These are phyloP conservation scores for Pygmarrhopalites habei DNA, from an alignment of 1,140 invertebrate species.

Conservation along the genomic window DNA sequence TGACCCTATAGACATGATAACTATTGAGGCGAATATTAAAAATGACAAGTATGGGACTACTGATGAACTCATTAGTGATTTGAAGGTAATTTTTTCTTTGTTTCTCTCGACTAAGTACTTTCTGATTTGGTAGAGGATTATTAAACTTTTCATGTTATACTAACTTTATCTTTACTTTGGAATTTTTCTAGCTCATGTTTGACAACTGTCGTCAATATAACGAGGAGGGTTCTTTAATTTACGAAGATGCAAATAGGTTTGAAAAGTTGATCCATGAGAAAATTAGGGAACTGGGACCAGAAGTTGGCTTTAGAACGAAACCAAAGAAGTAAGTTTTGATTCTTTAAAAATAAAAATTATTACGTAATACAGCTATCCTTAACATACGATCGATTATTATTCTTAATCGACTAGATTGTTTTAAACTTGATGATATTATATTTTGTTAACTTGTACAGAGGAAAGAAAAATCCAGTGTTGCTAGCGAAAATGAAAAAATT, in stretches of 20 bases:
- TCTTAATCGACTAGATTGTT: too few relatives aligned
- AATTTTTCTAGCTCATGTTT: slow-evolving; percentile 69
- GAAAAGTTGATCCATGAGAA: slow-evolving; percentile 79
- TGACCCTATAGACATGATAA: slow-evolving; percentile 90
- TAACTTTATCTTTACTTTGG: neutral
- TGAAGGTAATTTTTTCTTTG: slow-evolving; percentile 48
- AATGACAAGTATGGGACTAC: slow-evolving; percentile 57
- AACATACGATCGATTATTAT: too few relatives aligned
- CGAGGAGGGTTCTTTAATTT: slow-evolving; percentile 89
- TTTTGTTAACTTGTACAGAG: slow-evolving; percentile 14
- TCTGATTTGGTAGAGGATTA: neutral
- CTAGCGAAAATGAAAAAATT: slow-evolving; percentile 71
- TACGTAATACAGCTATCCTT: too few relatives aligned
- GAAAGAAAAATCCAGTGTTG: slow-evolving; percentile 40
- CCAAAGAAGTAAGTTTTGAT: slow-evolving; percentile 38
- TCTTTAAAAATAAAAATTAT: too few relatives aligned
- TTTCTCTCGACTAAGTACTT: neutral
- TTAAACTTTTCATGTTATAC: neutral
- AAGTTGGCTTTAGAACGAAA: slow-evolving; percentile 26
- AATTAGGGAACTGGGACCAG: slow-evolving; percentile 63
- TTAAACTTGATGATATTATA: too few relatives aligned
- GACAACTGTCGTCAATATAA: slow-evolving; percentile 92
- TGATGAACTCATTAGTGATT: slow-evolving; percentile 59
- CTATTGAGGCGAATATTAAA: slow-evolving; percentile 74
- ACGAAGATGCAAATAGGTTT: slow-evolving; percentile 83